Conservation (phyloP, 2,113 vertebrate genomes). For the Galeopterus variegatus region DNA sequence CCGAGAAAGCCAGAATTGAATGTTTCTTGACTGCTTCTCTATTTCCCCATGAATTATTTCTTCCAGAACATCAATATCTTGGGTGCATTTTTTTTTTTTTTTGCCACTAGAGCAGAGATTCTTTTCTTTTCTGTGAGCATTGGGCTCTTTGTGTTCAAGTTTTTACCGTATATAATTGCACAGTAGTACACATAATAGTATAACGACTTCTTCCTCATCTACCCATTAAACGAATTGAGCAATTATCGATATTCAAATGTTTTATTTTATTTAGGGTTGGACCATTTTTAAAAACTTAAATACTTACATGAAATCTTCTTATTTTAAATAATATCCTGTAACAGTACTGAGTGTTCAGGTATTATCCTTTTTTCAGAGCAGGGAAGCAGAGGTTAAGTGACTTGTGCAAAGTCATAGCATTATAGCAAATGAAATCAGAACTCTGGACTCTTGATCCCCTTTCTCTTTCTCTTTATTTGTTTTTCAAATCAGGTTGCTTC, state of each 20-base stretch:
- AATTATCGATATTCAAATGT: not conserved
- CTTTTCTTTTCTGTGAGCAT: not conserved
- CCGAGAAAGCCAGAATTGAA: not conserved
- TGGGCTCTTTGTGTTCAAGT: not conserved
- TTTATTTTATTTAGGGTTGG: not conserved
- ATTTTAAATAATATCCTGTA: not conserved
- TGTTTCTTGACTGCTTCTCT: not conserved
- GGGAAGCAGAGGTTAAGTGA: not conserved
- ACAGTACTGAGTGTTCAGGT: not conserved
- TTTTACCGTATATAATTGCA: not conserved
- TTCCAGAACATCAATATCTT: not conserved
- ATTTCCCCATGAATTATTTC: not conserved
- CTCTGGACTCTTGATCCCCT: not conserved
- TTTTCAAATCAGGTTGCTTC: not conserved
- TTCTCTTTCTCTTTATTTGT: not conserved
- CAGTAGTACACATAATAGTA: not conserved
- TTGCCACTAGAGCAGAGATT: not conserved
- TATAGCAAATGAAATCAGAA: slow-evolving; percentile 40
- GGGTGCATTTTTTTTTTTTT: not conserved
- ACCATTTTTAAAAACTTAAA: not conserved
- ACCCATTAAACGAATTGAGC: not conserved
- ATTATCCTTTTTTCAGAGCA: not conserved
- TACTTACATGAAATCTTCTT: not conserved
- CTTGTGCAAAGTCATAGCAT: not conserved
- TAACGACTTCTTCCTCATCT: not conserved